Percentiles rank a stretch among this genome's conserved stretches.
Evolutionary conservation across 2,113 vertebrate species (phyloP).

Genomic region (Andinoacara biseriatus): DNA sequence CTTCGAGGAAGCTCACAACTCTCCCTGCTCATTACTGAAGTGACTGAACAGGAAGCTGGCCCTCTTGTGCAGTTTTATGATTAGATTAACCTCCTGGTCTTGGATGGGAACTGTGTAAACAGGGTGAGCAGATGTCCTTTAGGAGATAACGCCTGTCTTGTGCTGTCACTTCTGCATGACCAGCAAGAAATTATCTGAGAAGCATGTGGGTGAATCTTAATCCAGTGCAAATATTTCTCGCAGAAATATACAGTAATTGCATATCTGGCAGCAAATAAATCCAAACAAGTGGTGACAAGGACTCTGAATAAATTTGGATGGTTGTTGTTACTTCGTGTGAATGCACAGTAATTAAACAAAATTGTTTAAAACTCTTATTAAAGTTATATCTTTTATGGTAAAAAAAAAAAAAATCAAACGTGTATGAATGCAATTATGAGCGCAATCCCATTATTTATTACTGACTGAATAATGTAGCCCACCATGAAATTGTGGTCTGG

Average conservation of each 20-base stretch:
- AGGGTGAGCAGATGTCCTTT: conserved; percentile 80
- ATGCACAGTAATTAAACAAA: conserved; percentile 1
- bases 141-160: conserved; percentile 78
- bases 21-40: conserved; percentile 76
- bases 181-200: conserved; percentile 67
- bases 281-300: background rate
- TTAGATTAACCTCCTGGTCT: conserved; percentile 80
- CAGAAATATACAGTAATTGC: conserved; percentile 38
- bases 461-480: conserved; percentile 48
- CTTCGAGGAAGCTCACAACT: conserved; percentile 76
- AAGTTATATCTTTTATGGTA: background rate
- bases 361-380: background rate
- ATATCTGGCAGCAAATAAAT: conserved; percentile 5
- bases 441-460: conserved; percentile 12
- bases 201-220: conserved; percentile 69
- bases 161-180: conserved; percentile 68
- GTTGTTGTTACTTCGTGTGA: conserved; percentile 2
- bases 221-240: conserved; percentile 55
- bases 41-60: conserved; percentile 82
- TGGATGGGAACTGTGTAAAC: conserved; percentile 72
- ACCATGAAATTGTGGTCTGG: background rate
- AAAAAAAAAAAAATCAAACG: background rate
- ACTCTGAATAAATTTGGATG: background rate
- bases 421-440: background rate
- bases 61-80: conserved; percentile 80